Evolutionary conservation across 2,797 vertebrate species (phyloP).

Genomic region (Catamblyrhynchus diadema): DNA sequence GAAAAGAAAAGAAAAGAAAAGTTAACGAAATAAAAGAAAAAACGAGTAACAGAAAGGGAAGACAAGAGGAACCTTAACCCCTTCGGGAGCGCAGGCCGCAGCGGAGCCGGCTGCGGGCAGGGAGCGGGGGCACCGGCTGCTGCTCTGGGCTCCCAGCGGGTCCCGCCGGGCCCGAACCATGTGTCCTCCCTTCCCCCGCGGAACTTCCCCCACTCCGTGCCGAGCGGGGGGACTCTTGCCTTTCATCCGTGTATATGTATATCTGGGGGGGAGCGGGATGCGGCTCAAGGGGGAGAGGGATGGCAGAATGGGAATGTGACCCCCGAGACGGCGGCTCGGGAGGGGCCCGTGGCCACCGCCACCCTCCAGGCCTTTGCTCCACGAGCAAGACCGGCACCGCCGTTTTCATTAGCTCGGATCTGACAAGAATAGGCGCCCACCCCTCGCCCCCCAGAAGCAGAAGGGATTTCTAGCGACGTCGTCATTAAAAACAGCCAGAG

Average conservation of each 20-base stretch:
- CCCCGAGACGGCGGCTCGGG: not conserved
- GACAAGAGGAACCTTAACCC: not conserved
- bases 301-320: not conserved
- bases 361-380: not conserved
- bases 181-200: not conserved
- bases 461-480: not conserved
- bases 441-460: not conserved
- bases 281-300: not conserved
- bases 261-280: not conserved
- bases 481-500: not conserved
- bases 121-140: not conserved
- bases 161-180: not conserved
- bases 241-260: not conserved
- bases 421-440: not conserved
- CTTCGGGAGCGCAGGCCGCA: not conserved
- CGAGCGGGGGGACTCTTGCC: not conserved
- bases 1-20: not conserved
- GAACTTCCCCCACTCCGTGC: not conserved
- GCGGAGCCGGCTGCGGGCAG: not conserved
- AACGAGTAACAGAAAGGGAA: not conserved
- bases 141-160: not conserved
- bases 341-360: not conserved
- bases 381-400: not conserved
- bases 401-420: not conserved
- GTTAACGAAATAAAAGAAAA: not conserved